Evolutionary conservation across 2,113 vertebrate species (phyloP), one percentile per base, ranked within the genome.

Genomic region (Octodon degus): DNA sequence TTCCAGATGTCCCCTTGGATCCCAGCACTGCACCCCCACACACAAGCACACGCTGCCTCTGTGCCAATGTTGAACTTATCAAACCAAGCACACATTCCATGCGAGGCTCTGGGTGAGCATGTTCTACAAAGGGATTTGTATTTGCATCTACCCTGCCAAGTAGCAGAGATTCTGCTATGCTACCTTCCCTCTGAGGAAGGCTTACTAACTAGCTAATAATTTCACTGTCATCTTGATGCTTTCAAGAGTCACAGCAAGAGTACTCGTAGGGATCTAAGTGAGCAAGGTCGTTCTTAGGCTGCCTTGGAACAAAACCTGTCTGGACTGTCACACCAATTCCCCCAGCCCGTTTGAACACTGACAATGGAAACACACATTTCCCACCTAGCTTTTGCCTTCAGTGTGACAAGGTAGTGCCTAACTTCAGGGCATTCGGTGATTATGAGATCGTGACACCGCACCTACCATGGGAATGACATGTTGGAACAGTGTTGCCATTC

Each of bases 291-390:
- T 84, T 70, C 93, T 87, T 86, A 72, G 84, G 86, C 19, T 97
- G 95, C 79, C 79, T 94, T 91, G 83, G 60, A 91, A 77, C 34
- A 83, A 93, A 97, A 83, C 0, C 27, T 50, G 40, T 84, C 91
- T 62, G 34, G 0, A 67, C 50, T 0, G 1, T 89, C 30, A 58
- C 9, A 91, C 76, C 70, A 65, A 90, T 53, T 0, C 0, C 34
- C 85, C 40, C 3, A 20, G 34, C 20, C 77, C 89, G 83, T 53
- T 55, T 84, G 91, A 86, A 96, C 63, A 55, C 50, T 70, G 94
- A 86, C 22, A 0, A 60, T 53, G 34, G 30, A 83, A 82, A 72
- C 3, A 84, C 0, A 16, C 11, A 5, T 96, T 80, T 97, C 70
- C 86, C 74, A 90, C 80, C 76, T 37, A 60, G 25, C 17, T 63